These are phyloP conservation scores for Fistularia commersonii DNA, from an alignment of 2,797 vertebrate genomes.

Conservation along the genomic window DNA sequence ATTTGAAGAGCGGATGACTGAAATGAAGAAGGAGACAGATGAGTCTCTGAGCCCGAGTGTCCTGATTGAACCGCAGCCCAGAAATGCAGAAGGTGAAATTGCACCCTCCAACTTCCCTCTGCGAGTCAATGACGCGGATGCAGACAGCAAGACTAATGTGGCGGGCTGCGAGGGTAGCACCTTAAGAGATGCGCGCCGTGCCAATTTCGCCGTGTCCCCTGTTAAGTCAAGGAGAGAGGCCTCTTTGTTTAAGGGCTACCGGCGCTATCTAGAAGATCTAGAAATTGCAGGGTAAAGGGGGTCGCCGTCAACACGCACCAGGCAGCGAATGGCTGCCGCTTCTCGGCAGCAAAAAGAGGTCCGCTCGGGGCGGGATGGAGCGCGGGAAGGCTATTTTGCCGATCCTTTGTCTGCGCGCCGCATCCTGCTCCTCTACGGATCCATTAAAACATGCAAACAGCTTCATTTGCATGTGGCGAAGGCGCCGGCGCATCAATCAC, in stretches of 20 bases:
- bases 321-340: no score
- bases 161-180: no score
- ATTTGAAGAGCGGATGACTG: slow-evolving; percentile 15
- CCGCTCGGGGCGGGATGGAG: no score
- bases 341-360: no score
- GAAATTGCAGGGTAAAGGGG: neutral
- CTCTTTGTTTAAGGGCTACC: slow-evolving; percentile 6
- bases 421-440: no score
- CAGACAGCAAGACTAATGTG: slow-evolving; percentile 24
- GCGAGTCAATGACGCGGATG: slow-evolving; percentile 30
- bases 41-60: slow-evolving; percentile 33
- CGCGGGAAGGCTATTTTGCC: no score
- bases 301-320: slow-evolving; percentile 1
- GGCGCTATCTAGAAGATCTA: neutral
- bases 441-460: no score
- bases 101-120: no score
- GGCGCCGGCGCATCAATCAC: no score
- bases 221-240: slow-evolving; percentile 6
- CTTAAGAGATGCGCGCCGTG: slow-evolving; percentile 3
- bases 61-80: slow-evolving; percentile 52
- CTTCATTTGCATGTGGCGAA: no score
- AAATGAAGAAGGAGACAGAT: slow-evolving; percentile 33
- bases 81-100: slow-evolving; percentile 40
- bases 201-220: slow-evolving; percentile 3
- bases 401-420: no score